Base-by-base conservation (phyloP, 2,113 vertebrate genomes). In the Orthonyx spaldingii region DNA sequence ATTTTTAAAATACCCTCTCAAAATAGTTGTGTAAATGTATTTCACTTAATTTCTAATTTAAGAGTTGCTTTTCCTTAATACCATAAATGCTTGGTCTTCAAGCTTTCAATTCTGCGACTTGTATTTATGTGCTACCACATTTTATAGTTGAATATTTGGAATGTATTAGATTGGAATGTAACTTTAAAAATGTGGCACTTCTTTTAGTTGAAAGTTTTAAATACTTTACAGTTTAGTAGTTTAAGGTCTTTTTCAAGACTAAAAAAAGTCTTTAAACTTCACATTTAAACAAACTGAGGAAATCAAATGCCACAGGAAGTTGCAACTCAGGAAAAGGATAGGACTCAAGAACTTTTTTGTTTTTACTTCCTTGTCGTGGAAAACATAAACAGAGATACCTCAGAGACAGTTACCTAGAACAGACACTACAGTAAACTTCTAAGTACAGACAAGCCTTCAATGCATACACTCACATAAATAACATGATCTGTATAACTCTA, bases 301-400 rank as follows among this genome's bases (percentile, higher is more conserved):
- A 95, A 94, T 68, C 14, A 95, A 95, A 91, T 1, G 2, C 35
- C 65, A 89, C 69, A 95, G 96, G 92, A 96, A 97, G 84, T 3
- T 87, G 52, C 81, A 82, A 91, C 64, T 66, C 91, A 89, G 89
- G 84, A 95, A 95, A 84, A 87, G 72, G 47, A 61, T 59, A 89
- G 68, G 59, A 80, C 68, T 77, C n/a, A 71, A 87, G 53, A 94
- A 94, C 35, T 64, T 30, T 87, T 93, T 64, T 85, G 65, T 22
- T 95, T 95, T 85, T 93, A 90, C 79, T 90, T 93, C 70, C 82
- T 95, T 41, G 22, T 72, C 37, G 53, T 33, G 18, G 80, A 88
- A 94, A 91, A 59, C 19, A 63, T 59, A 88, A 92, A 81, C 63
- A 89, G 13, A 81, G 42, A 66, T 37, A 37, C 22, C 61, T 91